Evolutionary conservation across 2,797 vertebrate genomes (phyloP).

Genomic region (Momotus momota): DNA sequence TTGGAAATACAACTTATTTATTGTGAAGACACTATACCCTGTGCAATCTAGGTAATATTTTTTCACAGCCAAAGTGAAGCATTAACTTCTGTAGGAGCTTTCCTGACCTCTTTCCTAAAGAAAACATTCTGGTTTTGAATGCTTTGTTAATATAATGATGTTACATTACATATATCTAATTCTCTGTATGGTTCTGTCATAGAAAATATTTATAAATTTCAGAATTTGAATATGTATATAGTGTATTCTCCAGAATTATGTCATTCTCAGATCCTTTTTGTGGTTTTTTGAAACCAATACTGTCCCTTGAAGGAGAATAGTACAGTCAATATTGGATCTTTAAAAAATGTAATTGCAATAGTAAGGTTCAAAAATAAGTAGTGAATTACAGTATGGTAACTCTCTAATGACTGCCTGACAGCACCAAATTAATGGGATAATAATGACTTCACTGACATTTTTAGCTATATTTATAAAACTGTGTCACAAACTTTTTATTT

Average conservation of each 20-base stretch:
- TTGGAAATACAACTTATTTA: too few relatives aligned
- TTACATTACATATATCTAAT: constrained; percentile 17
- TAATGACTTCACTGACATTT: neutral
- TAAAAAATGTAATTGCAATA: neutral
- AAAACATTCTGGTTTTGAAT: neutral
- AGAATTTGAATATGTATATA: neutral
- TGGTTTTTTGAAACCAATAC: neutral
- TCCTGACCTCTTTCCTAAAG: neutral
- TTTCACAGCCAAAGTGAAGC: neutral
- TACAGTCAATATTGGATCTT: neutral
- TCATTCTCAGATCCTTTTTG: neutral
- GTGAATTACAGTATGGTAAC: neutral
- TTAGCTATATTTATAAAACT: neutral
- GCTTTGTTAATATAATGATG: neutral
- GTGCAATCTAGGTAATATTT: neutral
- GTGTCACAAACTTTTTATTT: neutral
- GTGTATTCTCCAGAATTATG: neutral
- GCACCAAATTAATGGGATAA: neutral
- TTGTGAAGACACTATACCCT: neutral
- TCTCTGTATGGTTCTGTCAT: neutral
- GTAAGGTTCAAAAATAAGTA: neutral
- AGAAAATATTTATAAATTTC: neutral
- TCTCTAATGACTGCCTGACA: neutral
- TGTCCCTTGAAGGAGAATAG: neutral
- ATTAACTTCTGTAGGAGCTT: neutral